phyloP scores from a whole-genome alignment of 2,797 vertebrate genomes.

The Poecilia gillii region DNA sequence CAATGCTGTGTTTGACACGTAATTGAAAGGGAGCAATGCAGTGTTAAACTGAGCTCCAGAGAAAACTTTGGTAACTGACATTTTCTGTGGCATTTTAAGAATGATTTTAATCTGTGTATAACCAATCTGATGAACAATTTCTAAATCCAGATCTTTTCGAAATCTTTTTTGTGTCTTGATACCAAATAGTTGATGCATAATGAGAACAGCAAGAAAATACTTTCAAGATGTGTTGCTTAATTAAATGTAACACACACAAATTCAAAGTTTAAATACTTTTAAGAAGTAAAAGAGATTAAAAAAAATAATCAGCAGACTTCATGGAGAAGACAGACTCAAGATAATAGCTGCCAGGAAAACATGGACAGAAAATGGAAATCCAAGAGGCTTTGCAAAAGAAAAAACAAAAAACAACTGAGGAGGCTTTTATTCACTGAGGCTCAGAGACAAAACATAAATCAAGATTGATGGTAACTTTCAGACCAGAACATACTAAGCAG shows the following conservation, averaged over 20 bases:
- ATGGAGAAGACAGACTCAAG: neutral
- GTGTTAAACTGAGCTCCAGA: neutral
- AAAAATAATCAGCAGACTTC: neutral
- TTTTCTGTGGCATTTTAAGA: neutral
- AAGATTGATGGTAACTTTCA: neutral
- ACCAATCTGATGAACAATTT: neutral
- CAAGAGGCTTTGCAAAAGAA: neutral
- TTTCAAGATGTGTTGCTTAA: neutral
- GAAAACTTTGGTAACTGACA: neutral
- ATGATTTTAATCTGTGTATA: neutral
- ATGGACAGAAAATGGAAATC: neutral
- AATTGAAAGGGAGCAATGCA: neutral
- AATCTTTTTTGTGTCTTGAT: neutral
- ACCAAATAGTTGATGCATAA: neutral
- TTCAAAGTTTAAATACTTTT: neutral
- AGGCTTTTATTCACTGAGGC: neutral
- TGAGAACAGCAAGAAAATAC: neutral
- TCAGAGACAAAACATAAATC: conserved; percentile 1
- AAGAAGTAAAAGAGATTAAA: neutral
- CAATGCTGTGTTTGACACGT: too few relatives aligned
- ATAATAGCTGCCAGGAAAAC: neutral
- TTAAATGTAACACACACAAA: neutral
- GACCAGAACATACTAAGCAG: neutral
- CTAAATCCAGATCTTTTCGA: neutral
- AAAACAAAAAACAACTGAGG: neutral